Evolutionary conservation across 2,113 vertebrate species (phyloP).

Genomic region (Todiramphus saurophagus): DNA sequence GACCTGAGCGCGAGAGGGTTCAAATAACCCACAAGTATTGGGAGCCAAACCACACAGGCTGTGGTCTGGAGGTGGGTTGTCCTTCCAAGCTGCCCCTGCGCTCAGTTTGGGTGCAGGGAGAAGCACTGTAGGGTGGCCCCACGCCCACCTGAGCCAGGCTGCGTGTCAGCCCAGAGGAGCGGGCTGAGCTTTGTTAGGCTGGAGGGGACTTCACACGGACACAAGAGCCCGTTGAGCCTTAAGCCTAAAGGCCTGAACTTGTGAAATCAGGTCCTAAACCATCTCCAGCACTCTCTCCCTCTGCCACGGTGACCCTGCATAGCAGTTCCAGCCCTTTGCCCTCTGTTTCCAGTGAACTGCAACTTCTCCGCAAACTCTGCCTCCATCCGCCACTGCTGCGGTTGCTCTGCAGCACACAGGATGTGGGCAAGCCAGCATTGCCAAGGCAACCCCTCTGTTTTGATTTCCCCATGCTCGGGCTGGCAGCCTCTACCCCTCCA

Average conservation of each 20-base stretch:
- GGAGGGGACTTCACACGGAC: background rate
- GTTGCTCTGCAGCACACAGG: background rate
- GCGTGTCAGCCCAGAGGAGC: background rate
- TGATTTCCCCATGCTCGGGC: background rate
- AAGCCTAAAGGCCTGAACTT: background rate
- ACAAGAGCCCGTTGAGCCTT: background rate
- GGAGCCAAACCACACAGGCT: background rate
- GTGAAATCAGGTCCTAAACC: background rate
- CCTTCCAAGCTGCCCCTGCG: background rate
- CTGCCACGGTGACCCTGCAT: fast-evolving
- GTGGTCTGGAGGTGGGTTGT: background rate
- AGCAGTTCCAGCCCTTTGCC: background rate
- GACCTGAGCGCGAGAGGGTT: background rate
- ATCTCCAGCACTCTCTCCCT: background rate
- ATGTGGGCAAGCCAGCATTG: conserved; percentile 34
- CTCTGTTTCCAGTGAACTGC: background rate
- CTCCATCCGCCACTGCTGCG: fast-evolving
- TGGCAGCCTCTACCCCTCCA: background rate
- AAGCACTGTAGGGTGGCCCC: background rate
- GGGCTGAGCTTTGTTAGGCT: background rate
- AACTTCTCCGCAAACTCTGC: background rate
- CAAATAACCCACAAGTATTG: background rate
- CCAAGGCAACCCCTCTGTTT: conserved; percentile 26
- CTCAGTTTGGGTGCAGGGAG: fast-evolving
- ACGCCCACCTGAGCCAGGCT: background rate